phyloP scores from a whole-genome alignment of 2,888 invertebrate genomes.

The Campoletis raptor region DNA sequence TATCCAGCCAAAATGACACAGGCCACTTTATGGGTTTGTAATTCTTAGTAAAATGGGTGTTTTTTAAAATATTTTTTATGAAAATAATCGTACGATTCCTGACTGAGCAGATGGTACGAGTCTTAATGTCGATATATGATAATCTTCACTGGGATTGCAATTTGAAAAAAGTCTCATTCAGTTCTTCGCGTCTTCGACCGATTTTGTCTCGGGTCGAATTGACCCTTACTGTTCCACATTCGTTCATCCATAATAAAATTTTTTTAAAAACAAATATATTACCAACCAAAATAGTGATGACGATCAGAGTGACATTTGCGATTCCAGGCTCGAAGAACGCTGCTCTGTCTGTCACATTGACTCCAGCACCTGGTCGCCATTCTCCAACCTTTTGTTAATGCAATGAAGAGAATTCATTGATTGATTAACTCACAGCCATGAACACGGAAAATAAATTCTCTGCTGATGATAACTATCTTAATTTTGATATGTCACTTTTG shows the following conservation, averaged over 20 bases:
- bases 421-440: neutral
- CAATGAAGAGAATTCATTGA: neutral
- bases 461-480: neutral
- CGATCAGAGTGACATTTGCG: conserved; percentile 91
- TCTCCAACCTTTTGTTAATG: conserved; percentile 87
- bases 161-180: no score
- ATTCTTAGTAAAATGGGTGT: no score
- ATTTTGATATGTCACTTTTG: neutral
- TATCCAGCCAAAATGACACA: no score
- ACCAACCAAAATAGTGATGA: conserved; percentile 91
- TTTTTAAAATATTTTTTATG: no score
- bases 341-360: conserved; percentile 90
- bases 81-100: no score
- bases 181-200: no score
- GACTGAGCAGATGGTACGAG: no score
- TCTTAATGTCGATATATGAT: no score
- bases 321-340: conserved; percentile 90
- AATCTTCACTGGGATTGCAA: no score
- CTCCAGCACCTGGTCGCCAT: conserved; percentile 89
- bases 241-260: neutral
- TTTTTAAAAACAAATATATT: conserved; percentile 16
- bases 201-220: no score
- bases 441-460: neutral
- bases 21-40: no score
- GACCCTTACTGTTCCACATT: no score